Evolutionary conservation across 2,113 vertebrate species (phyloP).

Genomic region (Mola mola): DNA sequence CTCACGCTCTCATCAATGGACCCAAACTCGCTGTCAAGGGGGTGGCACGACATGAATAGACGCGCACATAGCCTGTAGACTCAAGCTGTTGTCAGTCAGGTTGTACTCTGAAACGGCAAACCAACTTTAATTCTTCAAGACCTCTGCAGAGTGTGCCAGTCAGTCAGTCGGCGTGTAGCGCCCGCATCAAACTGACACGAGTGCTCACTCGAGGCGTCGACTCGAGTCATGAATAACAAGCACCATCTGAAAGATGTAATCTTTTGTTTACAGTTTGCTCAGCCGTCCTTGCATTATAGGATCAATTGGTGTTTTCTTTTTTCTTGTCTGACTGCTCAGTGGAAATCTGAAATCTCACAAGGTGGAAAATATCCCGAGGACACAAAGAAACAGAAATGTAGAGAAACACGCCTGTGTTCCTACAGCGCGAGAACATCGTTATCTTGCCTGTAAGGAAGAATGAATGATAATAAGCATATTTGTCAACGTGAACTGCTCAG

Average conservation of each 20-base stretch:
- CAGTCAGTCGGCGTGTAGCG: conserved; percentile 20
- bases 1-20: neutral
- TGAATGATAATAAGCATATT: too few species aligned
- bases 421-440: conserved; percentile 20
- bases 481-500: too few species aligned
- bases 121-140: conserved; percentile 24
- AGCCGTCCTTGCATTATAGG: conserved; percentile 17
- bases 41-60: too few species aligned
- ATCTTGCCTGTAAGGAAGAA: conserved; percentile 1
- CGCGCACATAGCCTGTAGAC: neutral
- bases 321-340: conserved; percentile 20
- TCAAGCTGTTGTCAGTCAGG: conserved; percentile 4
- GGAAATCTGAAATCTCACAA: conserved; percentile 11
- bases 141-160: conserved; percentile 12
- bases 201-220: conserved; percentile 26
- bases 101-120: too few species aligned
- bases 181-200: conserved; percentile 41
- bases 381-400: neutral
- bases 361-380: neutral
- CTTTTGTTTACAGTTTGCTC: conserved; percentile 52
- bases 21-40: neutral
- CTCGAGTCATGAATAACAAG: conserved; percentile 48
- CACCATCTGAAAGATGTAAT: conserved; percentile 49
- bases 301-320: conserved; percentile 39
- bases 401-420: conserved; percentile 1